Base-by-base conservation (phyloP, 2,797 vertebrate genomes). In the Eurystomus glaucurus region DNA sequence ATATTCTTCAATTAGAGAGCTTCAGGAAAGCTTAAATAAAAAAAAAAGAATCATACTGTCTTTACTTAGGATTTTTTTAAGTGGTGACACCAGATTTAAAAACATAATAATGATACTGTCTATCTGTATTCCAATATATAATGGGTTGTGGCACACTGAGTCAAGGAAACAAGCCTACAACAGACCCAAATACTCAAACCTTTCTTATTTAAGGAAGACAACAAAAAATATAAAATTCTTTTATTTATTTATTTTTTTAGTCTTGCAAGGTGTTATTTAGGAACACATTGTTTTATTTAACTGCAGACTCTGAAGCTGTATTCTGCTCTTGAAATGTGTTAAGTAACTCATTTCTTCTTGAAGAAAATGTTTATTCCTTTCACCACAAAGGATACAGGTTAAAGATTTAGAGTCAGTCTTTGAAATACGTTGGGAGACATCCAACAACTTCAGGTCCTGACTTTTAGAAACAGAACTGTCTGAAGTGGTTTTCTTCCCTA, bases 141-240 rank as follows among this genome's bases (percentile, higher is more conserved):
- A 39, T 5, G 8, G 16, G 2, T 4, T 50, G 4, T 54, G 12
- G 8, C 39, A 15, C 11, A 31, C 3, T 1, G 2, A 64, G 31
- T 15, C 14, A 45, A 66, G 14, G 14, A 87, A 78, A 29, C 4
- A 22, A 4, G 7, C 23, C 72, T 65, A 18, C 10, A 48, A 31
- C 2, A 66, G 13, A 33, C 1, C 4, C 9, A 35, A 68, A 50
- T 17, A 37, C 3, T 6, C 11, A 82, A 35, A 21, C 0, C 0
- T 25, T 65, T 45, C 8, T 37, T 77, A 33, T 45, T 19, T 78
- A 23, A 48, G 9, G 16, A 37, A 54, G 3, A 35, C 5, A 74
- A 35, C 1, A 66, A 74, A n/a, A 4, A 22, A 18, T 14, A 55
- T 22, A 46, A 0, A 22, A 55, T 51, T 31, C 16, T 18, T 26